phyloP scores from a whole-genome alignment of 2,888 invertebrate genomes.

The Odontothrips loti region DNA sequence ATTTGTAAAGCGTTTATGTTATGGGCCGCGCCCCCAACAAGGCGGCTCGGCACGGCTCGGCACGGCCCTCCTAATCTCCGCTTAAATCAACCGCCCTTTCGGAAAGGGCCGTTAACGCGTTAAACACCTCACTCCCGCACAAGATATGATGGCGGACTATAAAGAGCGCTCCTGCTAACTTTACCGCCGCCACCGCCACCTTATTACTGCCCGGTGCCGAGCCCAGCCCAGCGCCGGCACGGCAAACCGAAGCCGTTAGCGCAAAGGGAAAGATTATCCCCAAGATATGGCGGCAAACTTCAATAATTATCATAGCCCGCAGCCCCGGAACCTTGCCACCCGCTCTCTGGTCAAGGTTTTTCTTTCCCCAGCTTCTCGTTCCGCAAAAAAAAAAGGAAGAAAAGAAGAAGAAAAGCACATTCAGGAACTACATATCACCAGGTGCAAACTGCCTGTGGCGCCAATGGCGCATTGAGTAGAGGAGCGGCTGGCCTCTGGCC shows the following conservation, averaged over 20 bases:
- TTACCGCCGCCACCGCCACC: background rate
- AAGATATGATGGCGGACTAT: background rate
- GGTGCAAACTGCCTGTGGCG: too few species aligned
- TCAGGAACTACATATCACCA: too few species aligned
- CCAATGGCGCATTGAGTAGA: too few species aligned
- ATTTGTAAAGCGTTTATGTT: constrained; percentile 11
- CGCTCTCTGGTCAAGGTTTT: too few species aligned
- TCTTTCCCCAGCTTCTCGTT: too few species aligned
- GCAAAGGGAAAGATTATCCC: too few species aligned
- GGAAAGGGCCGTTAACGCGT: constrained; percentile 1
- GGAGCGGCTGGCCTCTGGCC: too few species aligned
- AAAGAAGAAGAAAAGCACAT: too few species aligned
- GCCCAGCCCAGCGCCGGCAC: background rate
- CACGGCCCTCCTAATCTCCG: background rate
- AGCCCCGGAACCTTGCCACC: too few species aligned
- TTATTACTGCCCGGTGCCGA: background rate
- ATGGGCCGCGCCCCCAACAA: background rate
- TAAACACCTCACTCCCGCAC: background rate
- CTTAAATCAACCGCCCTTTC: constrained; percentile 11
- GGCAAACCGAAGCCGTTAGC: background rate
- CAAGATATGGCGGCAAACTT: too few species aligned
- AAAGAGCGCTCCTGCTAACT: background rate
- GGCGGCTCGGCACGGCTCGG: background rate
- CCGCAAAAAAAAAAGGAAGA: too few species aligned
- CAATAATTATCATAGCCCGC: too few species aligned